Evolutionary conservation across 2,888 invertebrate genomes (phyloP).

Genomic region (Rambutsinella grinnellia): DNA sequence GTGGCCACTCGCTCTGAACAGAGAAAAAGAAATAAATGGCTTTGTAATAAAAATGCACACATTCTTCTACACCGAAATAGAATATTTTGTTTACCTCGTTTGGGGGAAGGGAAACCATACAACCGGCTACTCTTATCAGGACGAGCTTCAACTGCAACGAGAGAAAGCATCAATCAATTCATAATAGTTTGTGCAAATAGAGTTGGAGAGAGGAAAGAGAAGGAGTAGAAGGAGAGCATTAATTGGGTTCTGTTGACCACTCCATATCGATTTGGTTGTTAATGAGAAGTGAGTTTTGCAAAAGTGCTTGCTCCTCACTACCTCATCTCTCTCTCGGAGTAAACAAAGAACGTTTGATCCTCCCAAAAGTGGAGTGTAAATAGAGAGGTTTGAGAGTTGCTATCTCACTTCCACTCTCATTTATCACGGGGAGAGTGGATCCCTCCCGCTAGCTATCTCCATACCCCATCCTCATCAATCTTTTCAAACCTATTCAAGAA

Average conservation of each 20-base stretch:
- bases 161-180: slow-evolving; percentile 32
- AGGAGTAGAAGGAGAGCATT: no score
- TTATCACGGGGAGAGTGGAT: no score
- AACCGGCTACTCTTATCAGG: slow-evolving; percentile 55
- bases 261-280: no score
- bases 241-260: no score
- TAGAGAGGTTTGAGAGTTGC: no score
- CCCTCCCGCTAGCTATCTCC: no score
- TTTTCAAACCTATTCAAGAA: no score
- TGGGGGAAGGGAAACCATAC: slow-evolving; percentile 51
- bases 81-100: slow-evolving; percentile 20
- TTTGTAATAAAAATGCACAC: background rate
- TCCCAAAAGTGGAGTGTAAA: background rate
- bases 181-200: background rate
- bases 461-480: no score
- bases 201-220: no score
- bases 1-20: background rate
- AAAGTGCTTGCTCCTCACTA: background rate
- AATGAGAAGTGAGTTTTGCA: background rate
- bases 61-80: no score
- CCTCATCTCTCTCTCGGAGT: background rate
- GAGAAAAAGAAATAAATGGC: background rate
- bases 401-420: no score
- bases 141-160: slow-evolving; percentile 41
- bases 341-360: background rate